These are phyloP conservation scores for Coryphaenoides rupestris DNA, from an alignment of 2,113 vertebrate genomes.

Conservation along the genomic window DNA sequence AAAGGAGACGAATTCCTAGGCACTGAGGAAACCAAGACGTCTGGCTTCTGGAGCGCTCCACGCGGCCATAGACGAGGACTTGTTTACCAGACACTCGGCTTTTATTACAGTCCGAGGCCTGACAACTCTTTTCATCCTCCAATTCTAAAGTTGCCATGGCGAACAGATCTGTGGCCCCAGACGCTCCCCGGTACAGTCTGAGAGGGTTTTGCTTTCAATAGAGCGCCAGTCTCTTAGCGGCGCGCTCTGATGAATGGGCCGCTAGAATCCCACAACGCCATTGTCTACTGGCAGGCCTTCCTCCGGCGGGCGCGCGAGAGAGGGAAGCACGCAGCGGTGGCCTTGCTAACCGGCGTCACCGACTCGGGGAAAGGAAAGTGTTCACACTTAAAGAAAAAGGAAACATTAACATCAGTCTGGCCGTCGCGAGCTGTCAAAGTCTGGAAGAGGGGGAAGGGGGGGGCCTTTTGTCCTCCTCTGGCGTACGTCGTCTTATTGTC, in stretches of 20 bases:
- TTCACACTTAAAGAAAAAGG: slow-evolving; percentile 49
- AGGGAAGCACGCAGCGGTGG: slow-evolving; percentile 41
- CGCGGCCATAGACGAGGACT: slow-evolving; percentile 8
- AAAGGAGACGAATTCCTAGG: no score
- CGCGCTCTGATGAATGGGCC: slow-evolving; percentile 51
- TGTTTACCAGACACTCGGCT: slow-evolving; percentile 34
- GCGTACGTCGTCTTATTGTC: no score
- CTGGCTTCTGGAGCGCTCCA: slow-evolving; percentile 5
- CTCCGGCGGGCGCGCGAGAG: slow-evolving; percentile 50
- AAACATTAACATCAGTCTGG: slow-evolving; percentile 34
- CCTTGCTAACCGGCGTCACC: slow-evolving; percentile 47
- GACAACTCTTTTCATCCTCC: slow-evolving; percentile 35
- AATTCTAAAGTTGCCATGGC: slow-evolving; percentile 63
- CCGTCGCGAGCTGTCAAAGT: slow-evolving; percentile 4
- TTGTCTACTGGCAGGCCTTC: slow-evolving; percentile 55
- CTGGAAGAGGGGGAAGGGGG: background rate
- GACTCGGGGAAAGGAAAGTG: slow-evolving; percentile 31
- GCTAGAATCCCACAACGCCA: slow-evolving; percentile 37
- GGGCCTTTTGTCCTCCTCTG: no score
- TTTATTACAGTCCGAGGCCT: slow-evolving; percentile 28
- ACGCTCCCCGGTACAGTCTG: no score
- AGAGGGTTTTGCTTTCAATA: slow-evolving; percentile 48
- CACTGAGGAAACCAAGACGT: background rate
- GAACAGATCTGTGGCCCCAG: slow-evolving; percentile 38
- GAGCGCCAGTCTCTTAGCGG: slow-evolving; percentile 46